Evolutionary conservation across 2,888 invertebrate genomes (phyloP).

Genomic region (Synanthedon andrenaeformis): DNA sequence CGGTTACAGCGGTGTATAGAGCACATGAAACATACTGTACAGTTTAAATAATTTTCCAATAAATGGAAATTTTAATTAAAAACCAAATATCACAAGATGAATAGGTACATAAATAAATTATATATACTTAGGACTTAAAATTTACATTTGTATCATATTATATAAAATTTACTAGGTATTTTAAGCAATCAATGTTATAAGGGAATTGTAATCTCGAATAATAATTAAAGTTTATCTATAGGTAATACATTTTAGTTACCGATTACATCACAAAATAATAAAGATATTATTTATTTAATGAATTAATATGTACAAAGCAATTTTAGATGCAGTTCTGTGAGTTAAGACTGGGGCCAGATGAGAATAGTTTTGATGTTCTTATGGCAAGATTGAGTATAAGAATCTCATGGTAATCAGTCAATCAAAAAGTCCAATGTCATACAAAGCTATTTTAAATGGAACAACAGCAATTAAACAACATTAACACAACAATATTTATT

Average conservation of each 20-base stretch:
- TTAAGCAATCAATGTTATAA: conserved; percentile 22
- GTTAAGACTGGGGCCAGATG: too few species aligned
- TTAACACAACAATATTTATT: too few species aligned
- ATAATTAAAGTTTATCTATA: not conserved
- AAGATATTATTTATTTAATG: not conserved
- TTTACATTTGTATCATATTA: conserved; percentile 21
- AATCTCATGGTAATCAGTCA: too few species aligned
- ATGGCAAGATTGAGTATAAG: too few species aligned
- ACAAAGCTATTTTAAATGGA: too few species aligned
- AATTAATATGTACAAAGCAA: not conserved
- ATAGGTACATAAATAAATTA: conserved; percentile 13
- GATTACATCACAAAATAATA: conserved; percentile 37
- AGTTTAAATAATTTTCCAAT: conserved; percentile 1
- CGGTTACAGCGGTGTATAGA: too few species aligned
- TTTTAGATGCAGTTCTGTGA: too few species aligned
- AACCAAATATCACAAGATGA: conserved; percentile 60
- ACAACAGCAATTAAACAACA: too few species aligned
- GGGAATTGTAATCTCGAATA: conserved; percentile 46
- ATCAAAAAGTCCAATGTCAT: too few species aligned
- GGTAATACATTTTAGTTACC: conserved; percentile 44
- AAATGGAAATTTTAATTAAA: conserved; percentile 15
- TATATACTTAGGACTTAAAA: conserved; percentile 16
- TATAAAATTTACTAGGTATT: conserved; percentile 9
- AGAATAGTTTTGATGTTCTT: too few species aligned
- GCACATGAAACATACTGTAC: too few species aligned